phyloP scores from a whole-genome alignment of 2,113 vertebrate species.

The Xenopus tropicalis region UCB_Xtro_10.0 CM004450.2:124092001-124092500 shows the following conservation, averaged over 20 bases:
- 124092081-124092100: constrained; percentile 37
- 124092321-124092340: constrained; percentile 21
- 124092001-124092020: too few species aligned
- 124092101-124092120: constrained; percentile 25
- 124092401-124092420: constrained; percentile 8
- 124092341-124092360: constrained; percentile 29
- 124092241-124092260: constrained; percentile 23
- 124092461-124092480: constrained; percentile 17
- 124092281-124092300: constrained; percentile 18
- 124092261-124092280: constrained; percentile 26
- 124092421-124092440: constrained; percentile 24
- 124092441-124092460: constrained; percentile 20
- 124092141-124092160: constrained; percentile 6
- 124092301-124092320: constrained; percentile 16
- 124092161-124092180: constrained; percentile 38
- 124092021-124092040: not conserved
- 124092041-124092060: constrained; percentile 29
- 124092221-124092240: constrained; percentile 6
- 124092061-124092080: constrained; percentile 17
- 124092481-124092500: constrained; percentile 30
- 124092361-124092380: constrained; percentile 29
- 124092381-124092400: constrained; percentile 32
- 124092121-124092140: constrained; percentile 26
- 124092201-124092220: constrained; percentile 25
- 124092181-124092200: constrained; percentile 20